Evolutionary conservation across 1,140 invertebrate genomes (phyloP).

Genomic region (Pollicipes pollicipes): DNA sequence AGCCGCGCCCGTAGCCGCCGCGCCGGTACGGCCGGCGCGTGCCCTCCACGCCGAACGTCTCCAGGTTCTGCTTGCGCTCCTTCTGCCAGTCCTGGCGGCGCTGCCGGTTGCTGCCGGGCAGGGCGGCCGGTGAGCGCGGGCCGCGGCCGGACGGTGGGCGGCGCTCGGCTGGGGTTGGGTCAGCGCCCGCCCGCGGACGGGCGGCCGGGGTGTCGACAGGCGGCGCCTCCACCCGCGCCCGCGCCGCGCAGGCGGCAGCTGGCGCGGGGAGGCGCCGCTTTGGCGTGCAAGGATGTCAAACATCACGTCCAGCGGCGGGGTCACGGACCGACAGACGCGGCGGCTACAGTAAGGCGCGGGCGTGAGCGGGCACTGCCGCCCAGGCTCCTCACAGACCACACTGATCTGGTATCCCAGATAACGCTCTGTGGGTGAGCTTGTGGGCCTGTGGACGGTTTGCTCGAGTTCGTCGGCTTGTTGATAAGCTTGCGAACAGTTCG

Average conservation of each 20-base stretch:
- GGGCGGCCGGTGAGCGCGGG: neutral
- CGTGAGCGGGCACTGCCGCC: too few relatives aligned
- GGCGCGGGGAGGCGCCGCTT: too few relatives aligned
- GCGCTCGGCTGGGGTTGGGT: neutral
- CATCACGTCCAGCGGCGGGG: neutral
- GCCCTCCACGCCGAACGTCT: conserved; percentile 84
- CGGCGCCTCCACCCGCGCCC: neutral
- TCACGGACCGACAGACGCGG: neutral
- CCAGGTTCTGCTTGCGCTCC: conserved; percentile 88
- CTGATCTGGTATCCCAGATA: too few relatives aligned
- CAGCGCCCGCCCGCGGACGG: neutral
- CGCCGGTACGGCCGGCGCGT: conserved; percentile 31
- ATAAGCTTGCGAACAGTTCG: too few relatives aligned
- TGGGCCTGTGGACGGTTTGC: too few relatives aligned
- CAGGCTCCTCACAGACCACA: too few relatives aligned
- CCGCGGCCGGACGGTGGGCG: too few relatives aligned
- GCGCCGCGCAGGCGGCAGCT: too few relatives aligned
- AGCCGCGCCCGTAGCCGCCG: conserved; percentile 39
- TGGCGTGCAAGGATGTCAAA: neutral
- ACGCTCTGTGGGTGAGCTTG: too few relatives aligned
- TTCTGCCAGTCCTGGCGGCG: conserved; percentile 88
- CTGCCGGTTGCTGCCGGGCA: conserved; percentile 21
- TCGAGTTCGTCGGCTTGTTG: too few relatives aligned
- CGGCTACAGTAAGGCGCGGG: too few relatives aligned
- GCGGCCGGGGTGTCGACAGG: conserved; percentile 3